phyloP scores from a whole-genome alignment of 2,888 invertebrate species.

The Caradrina kadenii region DNA sequence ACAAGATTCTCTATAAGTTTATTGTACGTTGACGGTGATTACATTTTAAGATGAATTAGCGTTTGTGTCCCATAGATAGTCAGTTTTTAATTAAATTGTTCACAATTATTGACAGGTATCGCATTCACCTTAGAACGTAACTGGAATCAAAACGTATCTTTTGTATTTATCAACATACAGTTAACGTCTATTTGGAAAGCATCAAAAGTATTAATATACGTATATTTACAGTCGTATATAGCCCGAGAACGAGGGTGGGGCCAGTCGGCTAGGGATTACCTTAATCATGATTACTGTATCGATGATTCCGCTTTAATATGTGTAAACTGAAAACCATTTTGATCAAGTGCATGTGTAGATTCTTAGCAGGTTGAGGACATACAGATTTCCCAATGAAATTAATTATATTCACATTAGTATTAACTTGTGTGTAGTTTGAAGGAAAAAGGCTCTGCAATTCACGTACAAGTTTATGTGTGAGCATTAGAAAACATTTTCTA shows the following conservation, averaged over 20 bases:
- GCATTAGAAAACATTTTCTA: too few species aligned
- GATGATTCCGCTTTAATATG: slow-evolving; percentile 7
- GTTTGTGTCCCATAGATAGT: too few species aligned
- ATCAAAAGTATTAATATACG: slow-evolving; percentile 23
- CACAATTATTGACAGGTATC: neutral
- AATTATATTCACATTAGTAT: too few species aligned
- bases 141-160: neutral
- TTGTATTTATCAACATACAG: neutral
- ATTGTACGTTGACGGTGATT: too few species aligned
- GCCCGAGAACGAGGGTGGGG: slow-evolving; percentile 40
- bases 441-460: too few species aligned
- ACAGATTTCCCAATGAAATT: too few species aligned
- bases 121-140: neutral
- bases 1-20: too few species aligned
- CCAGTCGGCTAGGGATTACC: slow-evolving; percentile 12
- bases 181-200: slow-evolving; percentile 3
- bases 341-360: neutral
- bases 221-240: slow-evolving; percentile 21
- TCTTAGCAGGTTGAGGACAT: neutral
- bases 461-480: too few species aligned
- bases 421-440: too few species aligned
- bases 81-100: too few species aligned
- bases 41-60: too few species aligned
- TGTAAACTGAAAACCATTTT: neutral
- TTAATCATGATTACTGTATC: slow-evolving; percentile 17